Evolutionary conservation across 2,797 vertebrate genomes (phyloP).

Genomic region (Phoeniculus purpureus): DNA sequence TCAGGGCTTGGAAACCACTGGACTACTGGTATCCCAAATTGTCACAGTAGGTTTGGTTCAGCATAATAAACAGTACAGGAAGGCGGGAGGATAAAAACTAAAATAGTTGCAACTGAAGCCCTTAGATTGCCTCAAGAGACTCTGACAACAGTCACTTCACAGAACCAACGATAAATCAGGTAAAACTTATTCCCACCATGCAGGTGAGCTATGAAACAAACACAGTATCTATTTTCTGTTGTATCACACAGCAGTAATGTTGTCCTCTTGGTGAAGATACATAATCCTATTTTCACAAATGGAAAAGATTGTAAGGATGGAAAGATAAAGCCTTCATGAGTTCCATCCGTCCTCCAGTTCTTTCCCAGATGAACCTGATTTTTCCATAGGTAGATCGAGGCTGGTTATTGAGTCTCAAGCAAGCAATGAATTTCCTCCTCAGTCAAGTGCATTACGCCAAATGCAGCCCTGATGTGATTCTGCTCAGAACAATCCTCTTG

Average conservation of each 20-base stretch:
- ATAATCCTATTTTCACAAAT: background rate
- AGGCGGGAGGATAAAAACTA: slow-evolving; percentile 15
- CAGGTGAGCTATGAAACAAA: background rate
- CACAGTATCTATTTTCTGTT: background rate
- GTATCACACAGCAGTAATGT: background rate
- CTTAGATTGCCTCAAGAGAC: background rate
- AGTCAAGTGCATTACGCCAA: background rate
- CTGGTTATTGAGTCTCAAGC: background rate
- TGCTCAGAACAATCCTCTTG: background rate
- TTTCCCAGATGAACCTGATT: slow-evolving; percentile 21
- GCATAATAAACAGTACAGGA: slow-evolving; percentile 2
- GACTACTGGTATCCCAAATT: background rate
- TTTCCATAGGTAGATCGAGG: background rate
- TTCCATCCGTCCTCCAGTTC: background rate
- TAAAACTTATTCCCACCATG: background rate
- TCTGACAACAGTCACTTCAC: background rate
- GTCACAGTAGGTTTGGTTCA: background rate
- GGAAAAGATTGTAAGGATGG: background rate
- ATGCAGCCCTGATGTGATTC: background rate
- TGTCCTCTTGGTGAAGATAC: slow-evolving; percentile 49
- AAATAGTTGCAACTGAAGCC: background rate
- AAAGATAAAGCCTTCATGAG: slow-evolving; percentile 7
- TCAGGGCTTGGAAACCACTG: background rate
- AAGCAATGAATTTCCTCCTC: background rate
- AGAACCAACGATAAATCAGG: slow-evolving; percentile 7